Base-by-base conservation (phyloP, 2,888 invertebrate genomes). In the Caenorhabditis parvicauda region DNA sequence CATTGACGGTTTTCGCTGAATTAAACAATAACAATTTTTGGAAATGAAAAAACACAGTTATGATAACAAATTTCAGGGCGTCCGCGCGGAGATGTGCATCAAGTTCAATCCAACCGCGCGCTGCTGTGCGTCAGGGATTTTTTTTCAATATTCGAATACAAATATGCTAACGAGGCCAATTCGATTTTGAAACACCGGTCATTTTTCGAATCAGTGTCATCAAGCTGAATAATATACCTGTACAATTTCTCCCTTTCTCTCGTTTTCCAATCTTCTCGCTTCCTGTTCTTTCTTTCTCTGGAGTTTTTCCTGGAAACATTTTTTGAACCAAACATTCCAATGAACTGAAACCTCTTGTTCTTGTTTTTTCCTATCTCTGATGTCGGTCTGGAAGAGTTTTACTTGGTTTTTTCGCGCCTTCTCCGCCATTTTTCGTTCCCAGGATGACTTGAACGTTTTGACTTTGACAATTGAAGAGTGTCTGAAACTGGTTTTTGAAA, bases 191-290 rank as follows among this genome's bases (percentile, higher is more conserved):
- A n/a, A n/a, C n/a, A n/a, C 12, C 32, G 6, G 12, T 32, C 6
- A 38, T 43, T 43, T 43, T 25, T 24, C 12, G 27, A 43, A 43
- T 43, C 7, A 6, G n/a, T 43, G n/a, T 14, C 2, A 38, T 6
- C 27, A 7, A 2, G 19, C 17, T 25, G 17, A 9, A 17, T 9
- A 6, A 14, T 17, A 19, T 38, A 69, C 67, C 59, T 77, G 78
- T 22, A 78, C 78, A 51, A 78, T 55, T 55, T 78, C 78, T 2
- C 70, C 61, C 56, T 78, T 78, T 25, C 71, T 51, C 49, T 71
- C 72, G 49, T 78, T 78, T 54, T 69, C 75, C 44, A 74, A 47
- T 19, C 77, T 64, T 29, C 77, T 63, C 37, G 70, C 62, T 54
- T 77, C 78, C 45, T 73, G 70, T 39, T 75, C 75, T 55, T 72